phyloP scores from a whole-genome alignment of 2,888 invertebrate species.

The Polyploca ridens region DNA sequence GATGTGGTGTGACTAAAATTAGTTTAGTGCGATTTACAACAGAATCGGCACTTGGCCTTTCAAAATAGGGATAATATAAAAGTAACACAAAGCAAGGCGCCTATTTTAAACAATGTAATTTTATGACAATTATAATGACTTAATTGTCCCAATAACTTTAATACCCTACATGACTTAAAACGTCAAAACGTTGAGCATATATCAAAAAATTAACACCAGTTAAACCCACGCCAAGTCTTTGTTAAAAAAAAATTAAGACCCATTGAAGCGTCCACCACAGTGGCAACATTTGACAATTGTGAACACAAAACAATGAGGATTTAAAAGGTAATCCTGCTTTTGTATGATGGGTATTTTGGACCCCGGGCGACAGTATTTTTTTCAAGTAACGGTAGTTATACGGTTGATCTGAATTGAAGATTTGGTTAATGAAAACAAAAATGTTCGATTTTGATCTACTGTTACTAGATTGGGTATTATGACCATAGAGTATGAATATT shows the following conservation, averaged over 20 bases:
- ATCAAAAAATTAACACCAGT: constrained; percentile 9
- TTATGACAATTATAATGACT: background rate
- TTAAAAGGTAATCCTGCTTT: constrained; percentile 51
- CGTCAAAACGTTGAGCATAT: background rate
- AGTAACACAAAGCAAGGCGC: no score
- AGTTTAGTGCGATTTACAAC: no score
- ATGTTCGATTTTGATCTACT: no score
- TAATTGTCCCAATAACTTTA: constrained; percentile 12
- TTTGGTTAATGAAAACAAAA: background rate
- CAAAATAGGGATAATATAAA: no score
- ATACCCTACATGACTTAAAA: background rate
- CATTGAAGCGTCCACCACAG: constrained; percentile 30
- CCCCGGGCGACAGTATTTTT: constrained; percentile 33
- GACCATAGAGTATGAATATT: no score
- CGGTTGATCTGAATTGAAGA: constrained; percentile 35
- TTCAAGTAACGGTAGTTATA: constrained; percentile 23
- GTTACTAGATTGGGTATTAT: no score
- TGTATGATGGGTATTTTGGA: constrained; percentile 37
- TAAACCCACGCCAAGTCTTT: background rate
- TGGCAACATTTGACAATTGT: constrained; percentile 42
- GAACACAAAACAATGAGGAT: constrained; percentile 41
- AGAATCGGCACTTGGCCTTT: no score
- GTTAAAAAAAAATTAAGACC: constrained; percentile 31
- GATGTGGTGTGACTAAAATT: no score
- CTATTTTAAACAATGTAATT: no score